phyloP scores from a whole-genome alignment of 2,888 invertebrate species.

The Nymphalis urticae region DNA sequence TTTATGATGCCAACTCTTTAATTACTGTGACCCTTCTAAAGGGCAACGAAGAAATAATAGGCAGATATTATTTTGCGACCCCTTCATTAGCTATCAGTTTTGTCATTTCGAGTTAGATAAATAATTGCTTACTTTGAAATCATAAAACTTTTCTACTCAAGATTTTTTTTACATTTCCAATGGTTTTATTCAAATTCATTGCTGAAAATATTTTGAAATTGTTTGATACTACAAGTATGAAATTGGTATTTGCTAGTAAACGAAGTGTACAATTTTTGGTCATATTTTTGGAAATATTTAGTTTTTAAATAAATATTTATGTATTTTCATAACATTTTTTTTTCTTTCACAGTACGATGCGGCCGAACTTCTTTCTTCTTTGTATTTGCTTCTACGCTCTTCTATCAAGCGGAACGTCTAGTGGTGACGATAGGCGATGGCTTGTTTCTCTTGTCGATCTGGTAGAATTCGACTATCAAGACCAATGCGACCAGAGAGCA shows the following conservation, averaged over 20 bases:
- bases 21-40: conserved; percentile 55
- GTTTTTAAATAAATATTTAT: no score
- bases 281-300: no score
- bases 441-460: conserved; percentile 67
- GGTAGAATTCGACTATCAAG: conserved; percentile 75
- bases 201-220: no score
- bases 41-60: conserved; percentile 48
- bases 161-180: not conserved
- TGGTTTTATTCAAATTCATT: not conserved
- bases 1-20: conserved; percentile 54
- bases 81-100: conserved; percentile 33
- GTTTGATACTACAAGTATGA: no score
- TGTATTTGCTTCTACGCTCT: conserved; percentile 59
- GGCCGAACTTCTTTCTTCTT: conserved; percentile 53
- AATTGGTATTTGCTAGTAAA: no score
- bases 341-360: conserved; percentile 60
- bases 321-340: no score
- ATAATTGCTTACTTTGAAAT: conserved; percentile 26
- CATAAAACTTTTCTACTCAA: conserved; percentile 9
- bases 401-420: conserved; percentile 64
- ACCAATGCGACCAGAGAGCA: conserved; percentile 68
- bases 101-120: conserved; percentile 30
- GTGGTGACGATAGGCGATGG: conserved; percentile 65
- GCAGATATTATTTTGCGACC: conserved; percentile 40
- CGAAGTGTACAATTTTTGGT: no score